Percentiles rank a stretch among this genome's conserved stretches.
Evolutionary conservation across 2,113 vertebrate genomes (phyloP).

Genomic region (Labeo catla): DNA sequence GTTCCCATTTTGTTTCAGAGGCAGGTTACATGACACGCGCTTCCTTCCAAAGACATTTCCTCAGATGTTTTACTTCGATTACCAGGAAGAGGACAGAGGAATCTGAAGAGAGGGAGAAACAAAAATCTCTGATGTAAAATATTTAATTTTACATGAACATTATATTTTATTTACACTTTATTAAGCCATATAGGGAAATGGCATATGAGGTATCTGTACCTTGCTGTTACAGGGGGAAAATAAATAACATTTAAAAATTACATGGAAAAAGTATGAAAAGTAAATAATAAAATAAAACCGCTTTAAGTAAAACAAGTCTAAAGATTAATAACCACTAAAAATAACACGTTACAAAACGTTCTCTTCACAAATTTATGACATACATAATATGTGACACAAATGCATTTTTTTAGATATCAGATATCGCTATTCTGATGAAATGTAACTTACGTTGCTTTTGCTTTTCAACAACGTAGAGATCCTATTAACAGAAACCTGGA

Average conservation of each 20-base stretch:
- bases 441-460: background rate
- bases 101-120: background rate
- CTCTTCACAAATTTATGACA: too few species aligned
- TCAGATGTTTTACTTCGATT: background rate
- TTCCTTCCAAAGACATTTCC: slow-evolving; percentile 38
- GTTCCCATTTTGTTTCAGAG: slow-evolving; percentile 52
- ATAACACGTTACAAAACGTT: background rate
- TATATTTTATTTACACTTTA: background rate
- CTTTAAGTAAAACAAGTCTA: background rate
- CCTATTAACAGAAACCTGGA: background rate
- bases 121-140: background rate
- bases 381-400: background rate
- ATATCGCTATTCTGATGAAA: background rate
- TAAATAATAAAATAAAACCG: too few species aligned
- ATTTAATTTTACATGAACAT: background rate
- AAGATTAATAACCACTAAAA: background rate
- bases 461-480: background rate
- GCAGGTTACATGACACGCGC: slow-evolving; percentile 15
- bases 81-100: slow-evolving; percentile 29
- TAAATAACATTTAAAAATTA: too few species aligned
- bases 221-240: too few species aligned
- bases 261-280: too few species aligned
- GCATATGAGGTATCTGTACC: background rate
- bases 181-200: background rate
- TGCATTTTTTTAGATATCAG: background rate